These are phyloP conservation scores for Amazonetta brasiliensis DNA, from an alignment of 2,797 vertebrate genomes.

Conservation along the genomic window DNA sequence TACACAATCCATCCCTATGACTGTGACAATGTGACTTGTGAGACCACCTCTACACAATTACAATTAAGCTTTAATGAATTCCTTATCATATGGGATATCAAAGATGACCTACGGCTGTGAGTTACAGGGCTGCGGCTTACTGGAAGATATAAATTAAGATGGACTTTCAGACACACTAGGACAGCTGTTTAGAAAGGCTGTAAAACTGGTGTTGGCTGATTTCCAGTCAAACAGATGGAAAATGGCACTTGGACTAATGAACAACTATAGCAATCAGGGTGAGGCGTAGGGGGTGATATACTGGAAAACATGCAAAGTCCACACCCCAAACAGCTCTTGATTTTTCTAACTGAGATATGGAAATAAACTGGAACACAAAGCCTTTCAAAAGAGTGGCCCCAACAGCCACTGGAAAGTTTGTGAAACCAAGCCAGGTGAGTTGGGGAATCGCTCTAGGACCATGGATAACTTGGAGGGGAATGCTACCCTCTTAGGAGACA, in stretches of 20 bases:
- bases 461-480: fast-evolving
- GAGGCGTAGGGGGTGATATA: neutral
- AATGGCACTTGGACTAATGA: neutral
- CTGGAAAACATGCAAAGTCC: neutral
- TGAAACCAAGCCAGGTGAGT: fast-evolving
- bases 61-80: neutral
- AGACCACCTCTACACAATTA: neutral
- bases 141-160: neutral
- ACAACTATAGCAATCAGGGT: neutral
- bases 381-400: neutral
- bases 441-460: neutral
- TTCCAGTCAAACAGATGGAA: neutral
- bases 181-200: neutral
- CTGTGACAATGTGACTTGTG: neutral
- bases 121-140: neutral
- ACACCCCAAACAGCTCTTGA: neutral
- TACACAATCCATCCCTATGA: fast-evolving
- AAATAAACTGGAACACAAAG: neutral
- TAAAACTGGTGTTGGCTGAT: neutral
- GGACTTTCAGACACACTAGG: neutral
- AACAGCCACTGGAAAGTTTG: neutral
- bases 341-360: neutral
- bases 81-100: neutral
- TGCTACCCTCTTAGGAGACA: fast-evolving
- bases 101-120: neutral